Percentiles rank a stretch among this genome's conserved stretches.
Conservation (phyloP, 2,888 invertebrate species). For the Papilio elwesi region DNA sequence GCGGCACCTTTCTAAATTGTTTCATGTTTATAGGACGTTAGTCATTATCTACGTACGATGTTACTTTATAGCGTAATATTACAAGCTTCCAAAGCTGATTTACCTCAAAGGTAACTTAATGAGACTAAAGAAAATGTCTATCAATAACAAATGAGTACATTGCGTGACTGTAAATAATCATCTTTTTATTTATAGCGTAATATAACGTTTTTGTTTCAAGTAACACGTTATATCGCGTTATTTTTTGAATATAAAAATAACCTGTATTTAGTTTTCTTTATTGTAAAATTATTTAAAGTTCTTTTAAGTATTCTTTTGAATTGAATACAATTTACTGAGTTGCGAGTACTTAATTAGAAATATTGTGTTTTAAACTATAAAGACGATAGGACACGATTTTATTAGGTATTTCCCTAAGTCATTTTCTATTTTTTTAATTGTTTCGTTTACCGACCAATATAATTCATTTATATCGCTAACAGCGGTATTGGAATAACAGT, state of each 20-base stretch:
- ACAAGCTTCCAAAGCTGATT: conserved; percentile 39
- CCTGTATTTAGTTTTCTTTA: background rate
- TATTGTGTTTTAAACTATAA: too few relatives aligned
- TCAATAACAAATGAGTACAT: conserved; percentile 39
- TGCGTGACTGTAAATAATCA: conserved; percentile 37
- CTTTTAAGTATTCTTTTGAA: background rate
- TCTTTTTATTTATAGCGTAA: conserved; percentile 22
- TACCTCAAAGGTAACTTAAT: conserved; percentile 40
- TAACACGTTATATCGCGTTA: conserved; percentile 19
- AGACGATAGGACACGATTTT: too few relatives aligned
- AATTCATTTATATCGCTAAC: too few relatives aligned
- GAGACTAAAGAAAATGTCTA: conserved; percentile 42
- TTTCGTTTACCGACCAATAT: too few relatives aligned
- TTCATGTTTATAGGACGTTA: conserved; percentile 47
- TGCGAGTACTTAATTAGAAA: too few relatives aligned
- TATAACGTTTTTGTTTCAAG: conserved; percentile 12
- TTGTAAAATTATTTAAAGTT: background rate
- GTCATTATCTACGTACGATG: conserved; percentile 42
- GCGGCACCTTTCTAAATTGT: conserved; percentile 44
- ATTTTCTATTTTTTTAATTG: too few relatives aligned
- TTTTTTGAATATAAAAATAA: conserved; percentile 14
- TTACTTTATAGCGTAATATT: conserved; percentile 38
- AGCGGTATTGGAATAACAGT: too few relatives aligned
- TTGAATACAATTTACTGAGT: background rate
- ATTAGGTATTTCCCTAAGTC: too few relatives aligned